phyloP scores from a whole-genome alignment of 64 coral and sea anemone species.

The Dendronephthya gigantea region DNA sequence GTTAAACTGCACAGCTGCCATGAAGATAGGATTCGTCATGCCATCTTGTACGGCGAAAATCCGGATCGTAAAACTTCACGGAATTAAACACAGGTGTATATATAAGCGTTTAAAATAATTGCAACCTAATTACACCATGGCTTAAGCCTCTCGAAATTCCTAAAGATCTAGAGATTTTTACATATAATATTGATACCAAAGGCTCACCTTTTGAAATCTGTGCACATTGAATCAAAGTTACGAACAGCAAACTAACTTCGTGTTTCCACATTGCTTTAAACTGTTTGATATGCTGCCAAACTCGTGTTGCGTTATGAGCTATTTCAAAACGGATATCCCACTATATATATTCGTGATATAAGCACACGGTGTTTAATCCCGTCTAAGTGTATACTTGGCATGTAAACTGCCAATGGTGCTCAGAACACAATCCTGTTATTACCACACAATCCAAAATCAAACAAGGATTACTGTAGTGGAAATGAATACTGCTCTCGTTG shows the following conservation, averaged over 20 bases:
- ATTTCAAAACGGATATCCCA: not conserved
- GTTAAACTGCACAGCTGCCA: not conserved
- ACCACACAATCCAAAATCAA: not conserved
- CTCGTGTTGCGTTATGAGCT: too few species aligned
- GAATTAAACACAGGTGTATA: too few species aligned
- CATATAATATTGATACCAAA: not conserved
- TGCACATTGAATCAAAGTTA: not conserved
- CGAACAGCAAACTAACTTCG: not conserved
- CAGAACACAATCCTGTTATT: not conserved
- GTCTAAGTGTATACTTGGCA: slow-evolving; percentile 6
- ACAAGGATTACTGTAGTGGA: not conserved
- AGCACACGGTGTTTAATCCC: not conserved
- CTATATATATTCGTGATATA: not conserved
- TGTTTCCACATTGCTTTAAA: not conserved
- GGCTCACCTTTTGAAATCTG: not conserved
- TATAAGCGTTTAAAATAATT: not conserved
- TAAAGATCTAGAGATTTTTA: not conserved
- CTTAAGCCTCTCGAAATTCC: not conserved
- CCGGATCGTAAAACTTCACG: too few species aligned
- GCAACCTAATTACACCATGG: not conserved
- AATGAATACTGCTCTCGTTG: not conserved
- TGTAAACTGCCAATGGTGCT: not conserved
- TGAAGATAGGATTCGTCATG: too few species aligned
- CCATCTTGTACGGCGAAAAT: too few species aligned
- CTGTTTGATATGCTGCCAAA: too few species aligned